Conservation (phyloP, 1,140 invertebrate species). For the Carcinoscorpius rotundicauda region DNA sequence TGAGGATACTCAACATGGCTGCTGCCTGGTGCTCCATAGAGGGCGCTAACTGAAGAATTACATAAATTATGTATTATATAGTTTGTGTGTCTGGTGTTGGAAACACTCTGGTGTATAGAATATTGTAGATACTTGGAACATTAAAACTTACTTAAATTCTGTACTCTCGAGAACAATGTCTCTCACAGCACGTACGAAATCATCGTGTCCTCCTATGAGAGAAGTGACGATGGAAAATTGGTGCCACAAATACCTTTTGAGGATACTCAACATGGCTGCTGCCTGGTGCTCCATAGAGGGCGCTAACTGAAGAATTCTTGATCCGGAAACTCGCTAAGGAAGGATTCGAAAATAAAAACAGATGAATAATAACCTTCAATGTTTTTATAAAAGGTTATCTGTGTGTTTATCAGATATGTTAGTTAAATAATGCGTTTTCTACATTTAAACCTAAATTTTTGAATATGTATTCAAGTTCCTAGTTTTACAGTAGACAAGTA, state of each 20-base stretch:
- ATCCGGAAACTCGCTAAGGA: conserved; percentile 25
- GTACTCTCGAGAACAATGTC: conserved; percentile 71
- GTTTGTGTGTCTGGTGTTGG: too few relatives aligned
- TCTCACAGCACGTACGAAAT: conserved; percentile 83
- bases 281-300: conserved; percentile 88
- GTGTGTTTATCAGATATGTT: too few relatives aligned
- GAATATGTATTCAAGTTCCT: too few relatives aligned
- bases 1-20: conserved; percentile 82
- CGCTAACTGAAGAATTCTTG: conserved; percentile 58
- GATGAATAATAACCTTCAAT: conserved; percentile 11
- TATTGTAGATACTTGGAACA: too few relatives aligned
- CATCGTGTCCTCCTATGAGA: conserved; percentile 82
- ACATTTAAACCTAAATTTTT: too few relatives aligned
- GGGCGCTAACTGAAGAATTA: conserved; percentile 69
- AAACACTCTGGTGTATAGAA: too few relatives aligned
- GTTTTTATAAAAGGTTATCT: too few relatives aligned
- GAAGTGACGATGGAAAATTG: conserved; percentile 74
- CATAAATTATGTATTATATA: too few relatives aligned
- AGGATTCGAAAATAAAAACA: conserved; percentile 5
- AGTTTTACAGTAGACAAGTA: too few relatives aligned
- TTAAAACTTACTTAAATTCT: conserved; percentile 54
- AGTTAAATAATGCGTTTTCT: too few relatives aligned
- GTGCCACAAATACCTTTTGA: conserved; percentile 92
- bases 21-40: conserved; percentile 85
- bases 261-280: conserved; percentile 80